Evolutionary conservation across 2,797 vertebrate species (phyloP).

Genomic region (Sparidentex hasta): DNA sequence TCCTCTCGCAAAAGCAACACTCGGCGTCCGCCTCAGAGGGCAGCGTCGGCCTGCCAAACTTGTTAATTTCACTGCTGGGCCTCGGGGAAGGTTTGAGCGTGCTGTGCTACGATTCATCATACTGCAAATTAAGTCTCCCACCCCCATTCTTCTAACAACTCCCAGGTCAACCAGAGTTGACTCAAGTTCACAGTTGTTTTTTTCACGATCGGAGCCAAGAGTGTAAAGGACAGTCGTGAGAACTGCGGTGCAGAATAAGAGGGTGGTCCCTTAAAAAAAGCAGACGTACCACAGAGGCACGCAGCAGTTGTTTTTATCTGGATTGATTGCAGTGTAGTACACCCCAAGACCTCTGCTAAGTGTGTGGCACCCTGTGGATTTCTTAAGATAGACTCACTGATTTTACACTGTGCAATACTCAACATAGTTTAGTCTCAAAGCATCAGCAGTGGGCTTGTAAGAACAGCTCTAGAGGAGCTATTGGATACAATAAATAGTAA

Average conservation of each 20-base stretch:
- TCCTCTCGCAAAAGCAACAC: slow-evolving; percentile 24
- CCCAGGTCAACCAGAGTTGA: slow-evolving; percentile 59
- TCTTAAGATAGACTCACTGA: neutral
- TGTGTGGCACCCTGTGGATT: neutral
- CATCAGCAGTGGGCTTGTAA: neutral
- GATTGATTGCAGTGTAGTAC: slow-evolving; percentile 9
- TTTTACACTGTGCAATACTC: neutral
- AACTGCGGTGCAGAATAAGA: neutral
- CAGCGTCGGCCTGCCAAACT: slow-evolving; percentile 61
- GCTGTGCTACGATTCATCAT: slow-evolving; percentile 42
- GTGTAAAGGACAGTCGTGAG: neutral
- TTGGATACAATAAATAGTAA: neutral
- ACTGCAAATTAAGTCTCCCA: slow-evolving; percentile 11
- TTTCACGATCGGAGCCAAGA: neutral
- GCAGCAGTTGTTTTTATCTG: slow-evolving; percentile 10
- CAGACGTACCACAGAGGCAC: slow-evolving; percentile 27
- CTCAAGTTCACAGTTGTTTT: slow-evolving; percentile 36
- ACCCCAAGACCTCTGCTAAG: neutral
- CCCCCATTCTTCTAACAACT: slow-evolving; percentile 17
- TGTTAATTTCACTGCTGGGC: slow-evolving; percentile 63
- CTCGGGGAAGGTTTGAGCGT: slow-evolving; percentile 59
- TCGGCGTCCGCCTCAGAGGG: slow-evolving; percentile 29
- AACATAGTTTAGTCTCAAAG: neutral
- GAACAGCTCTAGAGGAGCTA: neutral
- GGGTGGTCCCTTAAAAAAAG: slow-evolving; percentile 22